Evolutionary conservation across 2,888 invertebrate genomes (phyloP).

Genomic region (Notocelia uddmanniana): DNA sequence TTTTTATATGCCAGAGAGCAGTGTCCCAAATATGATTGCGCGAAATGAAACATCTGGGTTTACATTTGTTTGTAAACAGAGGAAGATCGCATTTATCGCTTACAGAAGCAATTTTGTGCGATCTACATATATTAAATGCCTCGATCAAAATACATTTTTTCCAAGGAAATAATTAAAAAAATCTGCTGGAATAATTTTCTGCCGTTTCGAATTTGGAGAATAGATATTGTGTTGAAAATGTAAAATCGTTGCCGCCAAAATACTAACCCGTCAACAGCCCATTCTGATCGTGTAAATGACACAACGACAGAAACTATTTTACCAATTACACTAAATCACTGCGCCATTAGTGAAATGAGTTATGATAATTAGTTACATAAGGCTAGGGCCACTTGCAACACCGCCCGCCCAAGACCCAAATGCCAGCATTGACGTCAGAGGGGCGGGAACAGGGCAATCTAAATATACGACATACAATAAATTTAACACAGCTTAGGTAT

Average conservation of each 20-base stretch:
- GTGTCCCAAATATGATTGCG: constrained; percentile 29
- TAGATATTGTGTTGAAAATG: neutral
- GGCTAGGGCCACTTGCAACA: constrained; percentile 39
- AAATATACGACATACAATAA: constrained; percentile 63
- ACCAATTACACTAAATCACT: constrained; percentile 24
- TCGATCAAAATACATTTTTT: too few species aligned
- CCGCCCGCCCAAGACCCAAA: constrained; percentile 65
- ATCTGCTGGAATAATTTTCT: too few species aligned
- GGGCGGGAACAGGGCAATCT: constrained; percentile 64
- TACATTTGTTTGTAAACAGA: neutral
- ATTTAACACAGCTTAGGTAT: constrained; percentile 19
- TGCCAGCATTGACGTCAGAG: constrained; percentile 82
- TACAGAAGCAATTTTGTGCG: neutral
- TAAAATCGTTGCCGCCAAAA: constrained; percentile 1
- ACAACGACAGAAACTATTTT: constrained; percentile 5
- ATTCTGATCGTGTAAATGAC: neutral
- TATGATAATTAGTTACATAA: constrained; percentile 27
- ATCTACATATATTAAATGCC: too few species aligned
- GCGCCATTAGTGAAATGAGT: constrained; percentile 33
- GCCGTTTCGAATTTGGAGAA: neutral
- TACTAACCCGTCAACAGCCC: neutral
- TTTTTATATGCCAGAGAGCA: constrained; percentile 1
- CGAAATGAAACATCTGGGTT: constrained; percentile 26
- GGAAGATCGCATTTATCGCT: neutral
- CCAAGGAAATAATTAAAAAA: too few species aligned